Conservation (phyloP, 2,888 invertebrate genomes). For the Altica lythri region DNA sequence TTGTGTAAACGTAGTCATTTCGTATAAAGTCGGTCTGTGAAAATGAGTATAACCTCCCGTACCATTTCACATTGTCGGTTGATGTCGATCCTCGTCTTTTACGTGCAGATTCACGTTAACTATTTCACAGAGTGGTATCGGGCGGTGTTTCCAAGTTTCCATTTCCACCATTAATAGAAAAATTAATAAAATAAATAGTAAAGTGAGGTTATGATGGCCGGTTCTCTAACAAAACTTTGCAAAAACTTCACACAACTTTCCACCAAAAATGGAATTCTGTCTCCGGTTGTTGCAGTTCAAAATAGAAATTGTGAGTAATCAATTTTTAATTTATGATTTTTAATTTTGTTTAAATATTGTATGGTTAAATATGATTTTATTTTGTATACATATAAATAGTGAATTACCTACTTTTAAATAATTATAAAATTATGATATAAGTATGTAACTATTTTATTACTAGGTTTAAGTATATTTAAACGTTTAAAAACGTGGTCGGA, state of each 20-base stretch:
- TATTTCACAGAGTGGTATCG: background rate
- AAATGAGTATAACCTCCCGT: slow-evolving; percentile 1
- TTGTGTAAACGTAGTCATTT: slow-evolving; percentile 10
- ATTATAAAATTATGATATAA: no score
- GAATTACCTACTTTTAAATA: no score
- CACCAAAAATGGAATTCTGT: slow-evolving; percentile 37
- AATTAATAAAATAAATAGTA: slow-evolving; percentile 2
- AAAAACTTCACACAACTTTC: slow-evolving; percentile 48
- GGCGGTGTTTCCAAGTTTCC: no score
- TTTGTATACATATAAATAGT: no score
- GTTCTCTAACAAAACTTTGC: slow-evolving; percentile 54
- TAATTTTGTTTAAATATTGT: background rate
- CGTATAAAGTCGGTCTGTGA: slow-evolving; percentile 3
- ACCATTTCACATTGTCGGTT: slow-evolving; percentile 10
- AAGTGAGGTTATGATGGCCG: slow-evolving; percentile 54
- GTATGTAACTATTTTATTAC: no score
- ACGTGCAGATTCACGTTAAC: no score
- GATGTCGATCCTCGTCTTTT: background rate
- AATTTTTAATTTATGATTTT: background rate
- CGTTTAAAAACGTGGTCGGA: no score
- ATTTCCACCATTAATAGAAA: no score
- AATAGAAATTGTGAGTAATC: slow-evolving; percentile 50
- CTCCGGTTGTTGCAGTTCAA: slow-evolving; percentile 36
- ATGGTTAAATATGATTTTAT: no score
- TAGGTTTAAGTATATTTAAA: no score